A percentile compares a stretch with the other conserved stretches of the same genome.
Conservation (phyloP, 2,113 vertebrate genomes). For the crab-eating macaque (Macaca fascicularis) region DNA sequence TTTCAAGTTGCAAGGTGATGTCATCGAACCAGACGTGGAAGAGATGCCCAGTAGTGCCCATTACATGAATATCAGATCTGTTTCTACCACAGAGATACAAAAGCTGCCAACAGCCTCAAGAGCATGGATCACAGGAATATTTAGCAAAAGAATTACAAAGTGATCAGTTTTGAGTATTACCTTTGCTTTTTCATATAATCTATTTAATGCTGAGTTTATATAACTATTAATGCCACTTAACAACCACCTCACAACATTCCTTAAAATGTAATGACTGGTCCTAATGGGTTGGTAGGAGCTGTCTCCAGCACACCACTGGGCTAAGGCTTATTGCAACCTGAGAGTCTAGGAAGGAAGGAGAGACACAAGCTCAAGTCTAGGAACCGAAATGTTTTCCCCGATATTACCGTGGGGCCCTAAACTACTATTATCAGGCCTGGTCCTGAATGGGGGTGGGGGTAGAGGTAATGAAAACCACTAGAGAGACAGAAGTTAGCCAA, state of each 20-base stretch:
- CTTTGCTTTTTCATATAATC: background rate
- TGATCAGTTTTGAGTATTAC: background rate
- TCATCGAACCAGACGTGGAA: accelerated
- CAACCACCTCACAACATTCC: background rate
- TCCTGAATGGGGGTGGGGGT: accelerated
- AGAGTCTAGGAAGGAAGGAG: background rate
- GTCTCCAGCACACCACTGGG: background rate
- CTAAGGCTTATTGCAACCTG: no score
- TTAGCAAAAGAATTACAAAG: background rate
- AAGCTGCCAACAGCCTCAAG: accelerated
- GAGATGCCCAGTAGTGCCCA: background rate
- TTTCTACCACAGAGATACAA: no score
- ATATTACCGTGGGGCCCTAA: background rate
- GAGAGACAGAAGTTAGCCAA: background rate
- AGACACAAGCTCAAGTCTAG: background rate
- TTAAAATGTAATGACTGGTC: background rate
- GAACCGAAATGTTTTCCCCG: background rate
- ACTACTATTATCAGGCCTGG: background rate
- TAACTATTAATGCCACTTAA: background rate
- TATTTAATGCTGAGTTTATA: background rate
- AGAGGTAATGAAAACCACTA: background rate
- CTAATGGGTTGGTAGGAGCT: background rate
- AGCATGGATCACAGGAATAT: accelerated
- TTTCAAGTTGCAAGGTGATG: background rate
- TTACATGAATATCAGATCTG: no score